These are phyloP conservation scores for Drosophila nr. perissopoda DNA, from an alignment of 2,888 invertebrate species.

Conservation along the genomic window DNA sequence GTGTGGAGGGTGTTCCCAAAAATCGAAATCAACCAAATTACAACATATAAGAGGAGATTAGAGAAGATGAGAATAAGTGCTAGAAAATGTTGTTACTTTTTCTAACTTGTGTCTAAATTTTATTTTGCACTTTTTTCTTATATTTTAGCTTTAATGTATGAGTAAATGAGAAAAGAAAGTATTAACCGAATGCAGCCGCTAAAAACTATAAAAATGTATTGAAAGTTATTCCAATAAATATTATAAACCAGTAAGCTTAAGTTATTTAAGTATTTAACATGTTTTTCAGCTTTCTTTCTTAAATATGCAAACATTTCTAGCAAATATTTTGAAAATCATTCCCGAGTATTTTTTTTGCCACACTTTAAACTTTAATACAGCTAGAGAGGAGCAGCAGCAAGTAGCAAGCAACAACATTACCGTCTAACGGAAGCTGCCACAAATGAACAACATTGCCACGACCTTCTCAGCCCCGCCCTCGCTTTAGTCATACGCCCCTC, in stretches of 20 bases:
- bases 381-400: conserved; percentile 6
- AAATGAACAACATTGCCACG: conserved; percentile 70
- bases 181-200: background rate
- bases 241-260: background rate
- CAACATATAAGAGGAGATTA: conserved; percentile 17
- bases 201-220: background rate
- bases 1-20: conserved; percentile 11
- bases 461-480: conserved; percentile 26
- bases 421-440: conserved; percentile 65
- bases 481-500: background rate
- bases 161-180: too few species aligned
- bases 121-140: background rate
- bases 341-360: background rate
- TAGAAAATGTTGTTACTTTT: background rate
- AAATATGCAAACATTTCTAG: background rate
- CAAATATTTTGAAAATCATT: background rate
- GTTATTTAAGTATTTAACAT: background rate
- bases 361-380: conserved; percentile 45
- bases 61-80: background rate
- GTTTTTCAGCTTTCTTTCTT: background rate
- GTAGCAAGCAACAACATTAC: conserved; percentile 39
- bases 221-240: background rate
- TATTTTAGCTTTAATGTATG: too few species aligned
- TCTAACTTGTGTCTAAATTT: background rate
- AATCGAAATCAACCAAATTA: conserved; percentile 7